Conservation (phyloP, 2,113 vertebrate genomes). For the Cairina moschata region DNA sequence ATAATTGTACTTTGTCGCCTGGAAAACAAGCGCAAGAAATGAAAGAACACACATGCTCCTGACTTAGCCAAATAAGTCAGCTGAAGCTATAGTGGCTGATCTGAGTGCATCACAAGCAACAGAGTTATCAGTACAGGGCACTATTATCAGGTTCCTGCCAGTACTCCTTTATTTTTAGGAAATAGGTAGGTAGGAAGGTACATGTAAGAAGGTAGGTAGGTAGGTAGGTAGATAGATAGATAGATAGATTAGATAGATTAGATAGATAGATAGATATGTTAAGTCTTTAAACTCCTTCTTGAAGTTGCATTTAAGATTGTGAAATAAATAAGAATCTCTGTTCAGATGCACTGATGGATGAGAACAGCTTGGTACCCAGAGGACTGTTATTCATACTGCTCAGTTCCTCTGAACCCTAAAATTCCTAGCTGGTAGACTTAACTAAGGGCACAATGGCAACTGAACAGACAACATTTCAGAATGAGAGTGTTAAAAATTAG, state of each 20-base stretch:
- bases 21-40: not conserved
- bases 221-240: too few species aligned
- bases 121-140: not conserved
- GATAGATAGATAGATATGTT: too few species aligned
- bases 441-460: rapidly evolving
- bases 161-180: not conserved
- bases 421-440: not conserved
- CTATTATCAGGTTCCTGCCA: not conserved
- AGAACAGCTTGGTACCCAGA: not conserved
- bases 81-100: not conserved
- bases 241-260: too few species aligned
- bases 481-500: not conserved
- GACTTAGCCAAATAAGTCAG: not conserved
- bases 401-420: not conserved
- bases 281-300: not conserved
- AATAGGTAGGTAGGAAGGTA: too few species aligned
- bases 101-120: not conserved
- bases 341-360: not conserved
- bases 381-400: not conserved
- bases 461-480: not conserved
- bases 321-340: not conserved
- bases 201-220: too few species aligned
- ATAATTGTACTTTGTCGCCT: not conserved
- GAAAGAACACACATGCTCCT: not conserved
- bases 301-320: not conserved